These are phyloP conservation scores for Pimpla rufipes DNA, from an alignment of 2,888 invertebrate species.

Conservation along the genomic window DNA sequence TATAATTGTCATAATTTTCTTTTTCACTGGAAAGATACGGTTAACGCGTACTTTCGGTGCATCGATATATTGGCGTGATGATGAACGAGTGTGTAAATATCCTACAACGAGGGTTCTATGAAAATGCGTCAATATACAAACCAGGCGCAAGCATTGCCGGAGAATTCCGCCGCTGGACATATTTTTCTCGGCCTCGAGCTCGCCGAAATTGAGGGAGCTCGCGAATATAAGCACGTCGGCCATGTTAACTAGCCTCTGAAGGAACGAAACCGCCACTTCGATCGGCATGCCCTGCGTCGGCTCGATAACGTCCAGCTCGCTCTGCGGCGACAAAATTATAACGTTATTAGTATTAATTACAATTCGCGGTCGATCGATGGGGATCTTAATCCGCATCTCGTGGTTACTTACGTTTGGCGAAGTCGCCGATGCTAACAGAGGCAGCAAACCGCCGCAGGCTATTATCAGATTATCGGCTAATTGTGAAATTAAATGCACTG, in stretches of 20 bases:
- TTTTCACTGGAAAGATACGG: conserved; percentile 39
- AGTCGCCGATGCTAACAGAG: conserved; percentile 98
- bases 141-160: conserved; percentile 97
- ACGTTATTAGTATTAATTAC: neutral
- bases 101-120: conserved; percentile 25
- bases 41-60: conserved; percentile 59
- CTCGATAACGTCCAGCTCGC: conserved; percentile 98
- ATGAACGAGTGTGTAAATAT: conserved; percentile 59
- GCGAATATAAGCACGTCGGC: conserved; percentile 99
- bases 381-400: no score
- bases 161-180: conserved; percentile 99
- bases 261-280: conserved; percentile 98
- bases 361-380: neutral
- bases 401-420: conserved; percentile 95
- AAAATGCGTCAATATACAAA: conserved; percentile 85
- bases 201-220: conserved; percentile 98
- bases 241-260: conserved; percentile 99
- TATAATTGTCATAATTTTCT: conserved; percentile 30
- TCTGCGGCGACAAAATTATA: conserved; percentile 87
- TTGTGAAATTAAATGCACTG: conserved; percentile 99
- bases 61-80: conserved; percentile 60
- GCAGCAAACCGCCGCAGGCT: conserved; percentile 98
- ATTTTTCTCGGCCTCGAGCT: conserved; percentile 99
- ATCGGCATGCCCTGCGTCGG: conserved; percentile 99
- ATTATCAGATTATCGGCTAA: conserved; percentile 99